Percentiles rank a stretch among this genome's conserved stretches.
Conservation (phyloP, 2,888 invertebrate genomes). For the Chaitophorus viminalis region DNA sequence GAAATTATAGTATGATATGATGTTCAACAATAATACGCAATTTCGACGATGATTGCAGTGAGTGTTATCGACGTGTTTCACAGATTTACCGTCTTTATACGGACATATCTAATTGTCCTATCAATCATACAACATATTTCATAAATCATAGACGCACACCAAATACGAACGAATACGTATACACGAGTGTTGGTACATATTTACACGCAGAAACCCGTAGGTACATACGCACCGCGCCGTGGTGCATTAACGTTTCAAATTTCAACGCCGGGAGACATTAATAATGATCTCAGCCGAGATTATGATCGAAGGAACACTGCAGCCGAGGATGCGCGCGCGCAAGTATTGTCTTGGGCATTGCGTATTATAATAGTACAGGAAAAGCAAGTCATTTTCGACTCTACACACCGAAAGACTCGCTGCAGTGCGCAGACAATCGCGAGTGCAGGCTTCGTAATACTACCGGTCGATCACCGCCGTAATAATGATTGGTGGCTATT, state of each 20-base stretch:
- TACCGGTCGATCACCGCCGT: background rate
- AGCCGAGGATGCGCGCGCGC: background rate
- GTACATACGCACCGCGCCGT: background rate
- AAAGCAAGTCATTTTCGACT: conserved; percentile 27
- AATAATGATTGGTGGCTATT: conserved; percentile 11
- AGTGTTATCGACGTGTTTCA: background rate
- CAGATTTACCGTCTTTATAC: background rate
- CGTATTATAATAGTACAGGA: background rate
- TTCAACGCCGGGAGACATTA: conserved; percentile 15
- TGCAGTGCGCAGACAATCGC: background rate
- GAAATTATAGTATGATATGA: background rate
- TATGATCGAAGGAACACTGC: background rate
- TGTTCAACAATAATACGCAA: background rate
- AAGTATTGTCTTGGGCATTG: background rate
- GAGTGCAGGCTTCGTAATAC: background rate
- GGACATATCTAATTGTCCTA: background rate
- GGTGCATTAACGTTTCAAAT: conserved; percentile 1
- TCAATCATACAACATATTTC: background rate
- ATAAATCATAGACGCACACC: conserved; percentile 1
- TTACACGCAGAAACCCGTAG: background rate
- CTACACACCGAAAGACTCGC: background rate
- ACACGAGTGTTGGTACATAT: background rate
- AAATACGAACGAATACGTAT: background rate
- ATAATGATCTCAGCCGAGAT: conserved; percentile 15
- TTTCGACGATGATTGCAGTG: background rate